Evolutionary conservation across 1,140 invertebrate species (phyloP), one percentile per base, ranked within the genome.

Genomic region (Drosophila repleta): DNA sequence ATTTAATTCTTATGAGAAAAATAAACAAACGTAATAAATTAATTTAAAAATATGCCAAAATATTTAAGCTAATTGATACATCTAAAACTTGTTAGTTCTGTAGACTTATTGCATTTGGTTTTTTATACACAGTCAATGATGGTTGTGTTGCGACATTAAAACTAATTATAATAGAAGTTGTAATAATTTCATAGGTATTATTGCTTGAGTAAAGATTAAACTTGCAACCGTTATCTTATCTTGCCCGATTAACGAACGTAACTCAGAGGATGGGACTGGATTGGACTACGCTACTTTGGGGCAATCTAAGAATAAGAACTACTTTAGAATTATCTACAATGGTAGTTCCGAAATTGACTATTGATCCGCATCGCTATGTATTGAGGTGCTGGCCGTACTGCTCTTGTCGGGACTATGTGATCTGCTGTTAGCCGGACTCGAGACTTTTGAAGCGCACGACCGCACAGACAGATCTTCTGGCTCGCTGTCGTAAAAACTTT

Each of bases 391-490:
- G 2, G 88, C 84, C 0, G 65, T 72, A 49, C 65, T 74, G 39
- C 55, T 90, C 48, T 90, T 90, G 17, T 79, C 77, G 6, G 88
- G 88, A 17, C 83, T 90, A 48, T 90, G 89, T 0, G 84, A 89
- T 61, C 81, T 74, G 60, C 84, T 90, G 56, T 88, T 80, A 10
- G 64, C 46, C 20, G 79, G 56, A 61, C 69, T 80, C 4, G 71
- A 90, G 32, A 76, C 55, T 73, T 90, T 90, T 4, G 89, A 90
- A 37, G 74, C 73, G 73, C 71, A 78, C 4, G 83, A 90, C 3
- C 88, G 84, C 7, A 90, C 81, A n/a, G 90, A 91, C n/a, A 91
- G 57, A 63, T 91, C 90, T 72, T 91, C 90, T 2, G 90, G 90
- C 69, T 90, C 87, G 53, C 81, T 90, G 52, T 85, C 89, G 46